Percentiles rank a stretch among this genome's conserved stretches.
These are phyloP conservation scores for Eulithis testata DNA, from an alignment of 2,888 invertebrate genomes.

Conservation along the genomic window DNA sequence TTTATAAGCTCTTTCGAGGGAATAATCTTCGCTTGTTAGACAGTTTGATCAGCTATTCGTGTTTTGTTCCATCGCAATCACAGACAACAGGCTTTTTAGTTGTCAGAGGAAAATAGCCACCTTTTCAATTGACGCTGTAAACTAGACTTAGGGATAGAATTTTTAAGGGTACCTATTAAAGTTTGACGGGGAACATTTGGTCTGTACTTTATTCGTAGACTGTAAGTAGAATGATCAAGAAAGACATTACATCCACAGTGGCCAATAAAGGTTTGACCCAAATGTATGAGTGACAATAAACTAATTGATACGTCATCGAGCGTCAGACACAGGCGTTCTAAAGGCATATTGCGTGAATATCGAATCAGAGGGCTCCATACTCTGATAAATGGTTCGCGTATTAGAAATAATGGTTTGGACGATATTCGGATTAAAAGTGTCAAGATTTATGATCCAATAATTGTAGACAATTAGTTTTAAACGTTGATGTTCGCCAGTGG, in stretches of 20 bases:
- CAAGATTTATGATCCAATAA: constrained; percentile 20
- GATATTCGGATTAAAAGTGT: constrained; percentile 17
- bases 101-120: not conserved
- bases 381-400: constrained; percentile 25
- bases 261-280: constrained; percentile 13
- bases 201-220: too few relatives aligned
- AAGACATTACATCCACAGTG: too few relatives aligned
- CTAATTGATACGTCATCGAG: constrained; percentile 29
- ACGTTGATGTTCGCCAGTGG: constrained; percentile 1
- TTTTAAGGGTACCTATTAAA: too few relatives aligned
- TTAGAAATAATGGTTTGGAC: constrained; percentile 28
- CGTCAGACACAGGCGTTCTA: constrained; percentile 24
- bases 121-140: not conserved
- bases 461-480: constrained; percentile 11
- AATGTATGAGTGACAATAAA: constrained; percentile 29
- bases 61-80: constrained; percentile 9
- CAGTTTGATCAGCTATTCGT: constrained; percentile 25
- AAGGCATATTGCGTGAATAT: constrained; percentile 21
- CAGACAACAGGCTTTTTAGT: constrained; percentile 1
- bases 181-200: too few relatives aligned
- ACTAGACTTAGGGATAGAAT: not conserved
- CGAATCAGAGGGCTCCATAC: constrained; percentile 21
- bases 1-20: constrained; percentile 37
- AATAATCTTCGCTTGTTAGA: constrained; percentile 35
- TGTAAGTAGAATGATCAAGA: too few relatives aligned